These are phyloP conservation scores for Petrophora chlorosata DNA, from an alignment of 2,888 invertebrate genomes.

Conservation along the genomic window DNA sequence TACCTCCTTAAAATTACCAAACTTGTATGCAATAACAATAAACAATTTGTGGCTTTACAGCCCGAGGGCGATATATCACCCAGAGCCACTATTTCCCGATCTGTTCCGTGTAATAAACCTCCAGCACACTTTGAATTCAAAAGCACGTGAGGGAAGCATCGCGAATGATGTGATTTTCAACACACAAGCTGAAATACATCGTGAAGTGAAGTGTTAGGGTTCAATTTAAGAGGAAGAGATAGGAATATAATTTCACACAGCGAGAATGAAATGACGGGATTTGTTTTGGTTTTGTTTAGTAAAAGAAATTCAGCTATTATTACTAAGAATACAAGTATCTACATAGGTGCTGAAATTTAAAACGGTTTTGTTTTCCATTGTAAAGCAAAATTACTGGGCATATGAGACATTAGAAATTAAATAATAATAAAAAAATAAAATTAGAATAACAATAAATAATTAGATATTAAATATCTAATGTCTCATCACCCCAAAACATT, in stretches of 20 bases:
- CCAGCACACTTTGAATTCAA: constrained; percentile 56
- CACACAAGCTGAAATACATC: constrained; percentile 23
- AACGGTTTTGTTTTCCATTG: background rate
- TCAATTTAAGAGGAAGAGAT: background rate
- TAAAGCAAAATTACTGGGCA: too few species aligned
- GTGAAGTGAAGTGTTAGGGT: background rate
- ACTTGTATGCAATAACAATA: constrained; percentile 12
- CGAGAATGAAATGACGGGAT: constrained; percentile 5
- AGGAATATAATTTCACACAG: constrained; percentile 12
- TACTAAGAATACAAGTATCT: background rate
- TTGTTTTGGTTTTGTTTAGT: constrained; percentile 4
- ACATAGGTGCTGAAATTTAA: background rate
- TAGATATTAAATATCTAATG: too few species aligned
- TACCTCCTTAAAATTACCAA: constrained; percentile 8
- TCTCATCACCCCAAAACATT: too few species aligned
- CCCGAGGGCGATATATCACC: constrained; percentile 16
- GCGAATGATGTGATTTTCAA: constrained; percentile 20
- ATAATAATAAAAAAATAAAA: too few species aligned
- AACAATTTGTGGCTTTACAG: constrained; percentile 21
- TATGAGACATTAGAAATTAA: too few species aligned
- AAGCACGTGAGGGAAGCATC: constrained; percentile 50
- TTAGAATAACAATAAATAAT: too few species aligned
- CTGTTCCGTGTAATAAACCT: constrained; percentile 64
- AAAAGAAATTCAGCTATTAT: background rate
- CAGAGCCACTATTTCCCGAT: constrained; percentile 53